A percentile compares a stretch with the other conserved stretches of the same genome.
Conservation (phyloP, 2,113 vertebrate species). For the Catagonus wagneri region DNA sequence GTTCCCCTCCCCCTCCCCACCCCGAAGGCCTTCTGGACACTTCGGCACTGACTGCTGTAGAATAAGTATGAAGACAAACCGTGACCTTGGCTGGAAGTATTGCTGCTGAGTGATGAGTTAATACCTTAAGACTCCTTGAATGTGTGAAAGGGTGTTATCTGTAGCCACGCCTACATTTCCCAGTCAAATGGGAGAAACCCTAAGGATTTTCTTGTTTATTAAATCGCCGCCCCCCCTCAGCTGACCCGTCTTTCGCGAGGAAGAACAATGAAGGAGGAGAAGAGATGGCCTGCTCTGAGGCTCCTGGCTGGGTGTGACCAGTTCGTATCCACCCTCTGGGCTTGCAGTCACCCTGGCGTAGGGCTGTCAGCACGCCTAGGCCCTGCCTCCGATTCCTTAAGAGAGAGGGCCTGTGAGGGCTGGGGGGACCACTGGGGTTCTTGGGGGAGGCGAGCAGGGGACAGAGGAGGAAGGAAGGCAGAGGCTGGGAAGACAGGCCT, state of each 20-base stretch:
- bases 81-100: not conserved
- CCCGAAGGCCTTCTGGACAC: not conserved
- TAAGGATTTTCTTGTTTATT: constrained; percentile 34
- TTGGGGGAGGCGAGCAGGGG: not conserved
- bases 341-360: not conserved
- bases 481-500: constrained; percentile 58
- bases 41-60: accelerated
- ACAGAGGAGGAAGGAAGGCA: constrained; percentile 64
- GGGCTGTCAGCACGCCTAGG: not conserved
- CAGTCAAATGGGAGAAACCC: not conserved
- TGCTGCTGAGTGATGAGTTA: not conserved
- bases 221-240: not conserved
- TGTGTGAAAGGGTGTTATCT: constrained; percentile 5
- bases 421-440: not conserved
- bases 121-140: not conserved
- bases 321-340: not conserved
- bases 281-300: not conserved
- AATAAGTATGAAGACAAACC: not conserved
- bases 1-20: not conserved
- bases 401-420: not conserved
- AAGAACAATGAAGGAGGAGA: constrained; percentile 50
- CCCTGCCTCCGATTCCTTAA: not conserved
- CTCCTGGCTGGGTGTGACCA: not conserved
- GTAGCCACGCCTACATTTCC: not conserved
- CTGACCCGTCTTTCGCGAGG: not conserved